Conservation (phyloP, 1,140 invertebrate genomes). For the Varroa destructor region DNA sequence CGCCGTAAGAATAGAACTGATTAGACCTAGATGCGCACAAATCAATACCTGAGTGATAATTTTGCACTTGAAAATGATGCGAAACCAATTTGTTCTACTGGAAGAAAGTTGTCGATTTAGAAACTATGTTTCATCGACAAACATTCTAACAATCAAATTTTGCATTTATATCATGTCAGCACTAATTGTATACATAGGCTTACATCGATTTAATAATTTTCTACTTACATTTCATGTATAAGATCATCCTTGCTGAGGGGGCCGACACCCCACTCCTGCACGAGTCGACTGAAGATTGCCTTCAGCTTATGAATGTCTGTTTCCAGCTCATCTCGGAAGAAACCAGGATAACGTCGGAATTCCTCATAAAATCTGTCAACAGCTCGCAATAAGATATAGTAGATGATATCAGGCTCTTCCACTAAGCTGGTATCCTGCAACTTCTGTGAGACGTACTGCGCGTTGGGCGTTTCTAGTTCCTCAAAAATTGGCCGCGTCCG, state of each 20-base stretch:
- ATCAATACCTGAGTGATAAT: too few relatives aligned
- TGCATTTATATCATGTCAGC: too few relatives aligned
- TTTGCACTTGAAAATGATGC: too few relatives aligned
- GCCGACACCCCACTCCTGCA: constrained; percentile 66
- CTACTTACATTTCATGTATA: constrained; percentile 68
- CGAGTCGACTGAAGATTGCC: constrained; percentile 53
- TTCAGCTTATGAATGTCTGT: constrained; percentile 74
- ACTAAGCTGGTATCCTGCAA: not conserved
- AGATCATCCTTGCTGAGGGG: constrained; percentile 74
- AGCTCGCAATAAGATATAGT: constrained; percentile 76
- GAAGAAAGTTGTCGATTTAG: too few relatives aligned
- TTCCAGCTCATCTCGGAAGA: constrained; percentile 70
- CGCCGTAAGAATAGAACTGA: too few relatives aligned
- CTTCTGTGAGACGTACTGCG: constrained; percentile 29
- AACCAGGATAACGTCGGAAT: constrained; percentile 77
- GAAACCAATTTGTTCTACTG: too few relatives aligned
- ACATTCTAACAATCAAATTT: too few relatives aligned
- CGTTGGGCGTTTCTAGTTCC: constrained; percentile 54
- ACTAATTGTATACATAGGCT: too few relatives aligned
- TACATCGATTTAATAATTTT: not conserved
- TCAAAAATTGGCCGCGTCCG: constrained; percentile 62
- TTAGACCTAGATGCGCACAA: too few relatives aligned
- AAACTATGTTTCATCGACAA: too few relatives aligned
- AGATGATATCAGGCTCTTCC: constrained; percentile 65
- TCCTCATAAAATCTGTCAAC: constrained; percentile 77